These are phyloP conservation scores for Herpetotheres cachinnans DNA, from an alignment of 2,113 vertebrate species.

Conservation along the genomic window DNA sequence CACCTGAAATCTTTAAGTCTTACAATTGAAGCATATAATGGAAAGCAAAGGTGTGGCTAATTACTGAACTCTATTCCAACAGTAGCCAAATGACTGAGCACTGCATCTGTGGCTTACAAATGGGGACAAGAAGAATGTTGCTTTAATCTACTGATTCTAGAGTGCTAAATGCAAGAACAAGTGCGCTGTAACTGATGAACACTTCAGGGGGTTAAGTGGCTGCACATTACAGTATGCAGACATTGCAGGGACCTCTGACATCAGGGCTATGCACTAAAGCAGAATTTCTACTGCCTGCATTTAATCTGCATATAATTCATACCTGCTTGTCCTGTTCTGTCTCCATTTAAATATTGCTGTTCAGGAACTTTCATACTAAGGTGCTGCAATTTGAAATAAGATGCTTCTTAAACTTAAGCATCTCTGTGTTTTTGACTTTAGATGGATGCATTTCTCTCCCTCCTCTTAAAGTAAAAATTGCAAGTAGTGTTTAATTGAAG, in stretches of 20 bases:
- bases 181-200: not conserved
- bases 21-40: not conserved
- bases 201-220: not conserved
- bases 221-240: accelerated
- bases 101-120: not conserved
- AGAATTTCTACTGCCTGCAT: not conserved
- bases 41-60: not conserved
- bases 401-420: slow-evolving; percentile 31
- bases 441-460: not conserved
- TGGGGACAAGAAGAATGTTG: not conserved
- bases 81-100: not conserved
- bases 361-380: not conserved
- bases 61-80: not conserved
- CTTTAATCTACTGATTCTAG: not conserved
- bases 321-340: not conserved
- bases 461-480: slow-evolving; percentile 1
- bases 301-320: not conserved
- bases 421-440: slow-evolving; percentile 5
- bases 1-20: not conserved
- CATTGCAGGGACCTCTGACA: not conserved
- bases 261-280: not conserved
- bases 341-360: not conserved
- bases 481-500: slow-evolving; percentile 26
- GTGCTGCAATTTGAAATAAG: not conserved
- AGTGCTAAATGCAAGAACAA: not conserved